Base-by-base conservation (phyloP, 2,888 invertebrate species). In the Ochropleura plecta region DNA sequence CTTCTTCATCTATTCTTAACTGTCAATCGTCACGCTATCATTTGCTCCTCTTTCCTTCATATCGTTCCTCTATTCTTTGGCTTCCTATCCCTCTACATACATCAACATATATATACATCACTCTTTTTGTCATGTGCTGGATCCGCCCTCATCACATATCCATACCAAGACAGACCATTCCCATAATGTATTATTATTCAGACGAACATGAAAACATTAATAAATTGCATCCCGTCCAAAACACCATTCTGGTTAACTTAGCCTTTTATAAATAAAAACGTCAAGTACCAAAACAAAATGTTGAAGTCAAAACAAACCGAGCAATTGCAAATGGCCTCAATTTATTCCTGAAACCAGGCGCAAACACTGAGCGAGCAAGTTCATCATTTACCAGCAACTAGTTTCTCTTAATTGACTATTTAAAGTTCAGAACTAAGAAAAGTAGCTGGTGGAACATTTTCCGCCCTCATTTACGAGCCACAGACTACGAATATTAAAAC, bases 361-460 rank as follows among this genome's bases (percentile, higher is more conserved):
- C 84, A 81, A 81, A 81, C 75, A 81, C 80, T 70, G 70, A 79
- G 80, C 70, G 80, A 79, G 80, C 67, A 83, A 81, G 80, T 81
- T 81, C 84, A 81, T 81, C 84, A 83, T 83, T 81, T 70, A 81
- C 80, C 70, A 83, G 70, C 81, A 79, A 81, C 84, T 80, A 81
- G 81, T 83, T 83, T 75, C 80, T 70, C 81, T 79, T 81, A 81
- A 81, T 81, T 81, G 81, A 81, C 84, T 81, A 83, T 83, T 81
- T 81, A 81, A 81, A 83, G 84, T 81, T 81, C 80, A 60, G 51
- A 79, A 79, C 81, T 81, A 70, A 81, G 81, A 79, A 81, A 83
- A 81, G 80, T 83, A 83, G 84, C 80, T 83, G n/a, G 59, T 67
- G 64, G 55, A 83, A 81, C 81, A 81, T 79, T 81, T 75, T 53